Base-by-base conservation (phyloP, 2,888 invertebrate genomes). In the Blastobasis adustella region DNA sequence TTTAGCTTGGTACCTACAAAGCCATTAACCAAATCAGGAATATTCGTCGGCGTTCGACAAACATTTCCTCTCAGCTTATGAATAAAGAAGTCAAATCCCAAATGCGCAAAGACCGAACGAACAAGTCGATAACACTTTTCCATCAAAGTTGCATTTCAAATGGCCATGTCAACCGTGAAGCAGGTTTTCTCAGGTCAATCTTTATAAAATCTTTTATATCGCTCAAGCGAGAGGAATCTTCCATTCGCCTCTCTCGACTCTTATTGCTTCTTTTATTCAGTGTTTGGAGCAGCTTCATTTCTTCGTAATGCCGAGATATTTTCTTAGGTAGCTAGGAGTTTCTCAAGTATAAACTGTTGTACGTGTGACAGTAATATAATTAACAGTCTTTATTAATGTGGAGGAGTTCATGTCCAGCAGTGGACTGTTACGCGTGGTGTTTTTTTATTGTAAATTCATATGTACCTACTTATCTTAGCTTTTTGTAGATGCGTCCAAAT, bases 141-240 rank as follows among this genome's bases (percentile, higher is more conserved):
- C 53, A 58, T 49, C 42, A 42, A 50, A 54, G 57, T 59, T 59
- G 55, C 59, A 64, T 61, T 62, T 53, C 51, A 55, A 59, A 53
- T 53, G 51, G 50, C 47, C 45, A 36, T 46, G 55, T 47, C 50
- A 53, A 52, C 51, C 53, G 53, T 54, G 40, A 55, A 55, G 50
- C 53, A 47, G 52, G 47, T 58, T 58, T 57, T 49, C 55, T 47
- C 41, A 54, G 55, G 57, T 63, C 58, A 65, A 65, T 58, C 55
- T 57, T 54, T 56, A 48, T 54, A 51, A 60, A 62, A 63, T 63
- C 54, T 52, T 51, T 55, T 52, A 54, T 49, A 51, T 47, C 50
- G 39, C 38, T 47, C 38, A 49, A 54, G 47, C 50, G 49, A 40
- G 52, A 51, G 49, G 46, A 39, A 50, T 49, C 45, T 51, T 51